phyloP scores from a whole-genome alignment of 2,797 vertebrate species.

The Acanthis flammea region DNA sequence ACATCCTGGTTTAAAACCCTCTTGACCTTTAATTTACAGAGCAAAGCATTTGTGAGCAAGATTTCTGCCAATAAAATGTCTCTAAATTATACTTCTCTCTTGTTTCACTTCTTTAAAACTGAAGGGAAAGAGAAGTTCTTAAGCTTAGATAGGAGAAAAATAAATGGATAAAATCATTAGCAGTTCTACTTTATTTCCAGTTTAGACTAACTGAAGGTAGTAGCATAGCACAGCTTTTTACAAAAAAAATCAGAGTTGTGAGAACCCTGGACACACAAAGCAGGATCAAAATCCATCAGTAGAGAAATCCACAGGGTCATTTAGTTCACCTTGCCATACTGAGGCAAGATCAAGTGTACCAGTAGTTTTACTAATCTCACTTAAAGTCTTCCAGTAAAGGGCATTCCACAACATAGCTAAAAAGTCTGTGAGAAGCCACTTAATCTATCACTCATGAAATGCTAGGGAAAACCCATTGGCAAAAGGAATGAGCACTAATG shows the following conservation, averaged over 20 bases:
- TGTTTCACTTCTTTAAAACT: neutral
- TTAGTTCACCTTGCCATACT: neutral
- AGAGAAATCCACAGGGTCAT: neutral
- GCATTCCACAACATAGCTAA: neutral
- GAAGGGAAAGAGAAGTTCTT: neutral
- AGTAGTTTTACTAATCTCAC: neutral
- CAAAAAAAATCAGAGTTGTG: neutral
- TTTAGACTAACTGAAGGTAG: neutral
- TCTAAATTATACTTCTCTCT: neutral
- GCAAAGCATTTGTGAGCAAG: neutral
- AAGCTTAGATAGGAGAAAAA: neutral
- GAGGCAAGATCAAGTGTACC: neutral
- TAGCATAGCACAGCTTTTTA: neutral
- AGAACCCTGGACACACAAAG: neutral
- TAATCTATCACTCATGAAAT: neutral
- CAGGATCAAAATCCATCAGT: neutral
- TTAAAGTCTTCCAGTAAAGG: neutral
- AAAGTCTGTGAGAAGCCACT: neutral
- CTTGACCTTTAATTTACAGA: conserved; percentile 10
- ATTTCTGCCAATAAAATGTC: neutral
- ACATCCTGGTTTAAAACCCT: neutral
- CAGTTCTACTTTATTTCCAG: neutral
- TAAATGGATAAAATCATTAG: neutral
- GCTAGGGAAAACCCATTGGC: neutral
- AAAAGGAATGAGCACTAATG: neutral